A percentile compares a stretch with the other conserved stretches of the same genome.
phyloP scores from a whole-genome alignment of 2,797 vertebrate genomes.

The Falco concolor region DNA sequence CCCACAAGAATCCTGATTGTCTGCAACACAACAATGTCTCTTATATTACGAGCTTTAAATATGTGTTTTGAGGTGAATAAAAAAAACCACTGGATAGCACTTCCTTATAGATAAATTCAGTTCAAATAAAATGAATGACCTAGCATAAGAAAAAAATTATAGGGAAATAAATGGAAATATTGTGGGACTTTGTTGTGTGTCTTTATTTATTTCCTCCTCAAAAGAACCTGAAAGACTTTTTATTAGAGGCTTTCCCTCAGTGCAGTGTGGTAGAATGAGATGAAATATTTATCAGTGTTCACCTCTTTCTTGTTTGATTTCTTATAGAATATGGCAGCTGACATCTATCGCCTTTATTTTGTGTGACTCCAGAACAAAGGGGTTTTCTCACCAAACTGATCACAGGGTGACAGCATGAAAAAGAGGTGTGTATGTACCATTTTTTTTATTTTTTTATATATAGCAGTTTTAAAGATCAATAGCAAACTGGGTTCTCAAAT shows the following conservation, averaged over 20 bases:
- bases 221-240: neutral
- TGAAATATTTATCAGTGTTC: neutral
- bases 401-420: neutral
- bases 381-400: neutral
- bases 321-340: neutral
- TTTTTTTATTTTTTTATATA: neutral
- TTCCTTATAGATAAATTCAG: neutral
- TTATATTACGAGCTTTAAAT: neutral
- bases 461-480: neutral
- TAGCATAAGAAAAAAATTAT: neutral
- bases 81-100: neutral
- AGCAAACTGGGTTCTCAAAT: neutral
- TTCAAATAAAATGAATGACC: neutral
- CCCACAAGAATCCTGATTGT: neutral
- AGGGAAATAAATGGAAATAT: neutral
- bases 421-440: neutral
- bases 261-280: neutral
- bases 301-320: neutral
- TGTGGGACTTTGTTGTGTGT: neutral
- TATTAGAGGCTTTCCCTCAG: neutral
- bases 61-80: neutral
- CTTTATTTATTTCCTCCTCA: neutral
- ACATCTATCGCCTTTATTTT: neutral
- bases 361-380: neutral
- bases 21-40: neutral